A percentile compares a stretch with the other conserved stretches of the same genome.
phyloP scores from a whole-genome alignment of 2,797 vertebrate genomes.

The Poecilia velifera region DNA sequence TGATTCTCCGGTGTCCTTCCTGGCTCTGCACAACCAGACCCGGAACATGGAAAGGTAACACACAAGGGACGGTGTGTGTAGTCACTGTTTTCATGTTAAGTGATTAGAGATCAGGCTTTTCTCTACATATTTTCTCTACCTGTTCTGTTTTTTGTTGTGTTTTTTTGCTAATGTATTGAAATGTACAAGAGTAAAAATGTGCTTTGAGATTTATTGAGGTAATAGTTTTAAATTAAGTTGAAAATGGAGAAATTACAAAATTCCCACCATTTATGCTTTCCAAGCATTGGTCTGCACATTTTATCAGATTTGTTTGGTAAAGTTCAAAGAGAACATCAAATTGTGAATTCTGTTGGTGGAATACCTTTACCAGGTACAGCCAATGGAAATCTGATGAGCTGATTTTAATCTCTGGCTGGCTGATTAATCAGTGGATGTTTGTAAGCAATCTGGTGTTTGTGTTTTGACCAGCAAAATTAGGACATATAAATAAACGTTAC shows the following conservation, averaged over 20 bases:
- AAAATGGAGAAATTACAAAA: background rate
- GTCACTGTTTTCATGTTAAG: background rate
- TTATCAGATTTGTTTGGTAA: background rate
- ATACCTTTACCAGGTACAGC: background rate
- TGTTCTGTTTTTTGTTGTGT: background rate
- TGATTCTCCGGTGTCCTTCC: conserved; percentile 96
- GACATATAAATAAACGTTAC: background rate
- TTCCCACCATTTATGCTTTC: background rate
- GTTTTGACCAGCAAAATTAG: background rate
- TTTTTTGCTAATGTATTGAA: background rate
- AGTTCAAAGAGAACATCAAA: background rate
- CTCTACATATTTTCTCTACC: background rate
- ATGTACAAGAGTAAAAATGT: background rate
- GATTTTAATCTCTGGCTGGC: background rate
- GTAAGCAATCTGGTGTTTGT: background rate
- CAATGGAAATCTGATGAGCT: background rate
- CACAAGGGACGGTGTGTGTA: background rate
- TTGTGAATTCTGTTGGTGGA: background rate
- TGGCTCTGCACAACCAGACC: conserved; percentile 98
- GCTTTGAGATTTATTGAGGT: background rate
- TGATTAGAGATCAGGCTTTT: background rate
- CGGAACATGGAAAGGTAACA: conserved; percentile 96
- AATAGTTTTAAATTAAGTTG: background rate
- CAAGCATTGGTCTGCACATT: background rate
- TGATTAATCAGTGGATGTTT: background rate